Evolutionary conservation across 2,797 vertebrate genomes (phyloP), one percentile per base, ranked within the genome.

Genomic region (Catharus ustulatus): DNA sequence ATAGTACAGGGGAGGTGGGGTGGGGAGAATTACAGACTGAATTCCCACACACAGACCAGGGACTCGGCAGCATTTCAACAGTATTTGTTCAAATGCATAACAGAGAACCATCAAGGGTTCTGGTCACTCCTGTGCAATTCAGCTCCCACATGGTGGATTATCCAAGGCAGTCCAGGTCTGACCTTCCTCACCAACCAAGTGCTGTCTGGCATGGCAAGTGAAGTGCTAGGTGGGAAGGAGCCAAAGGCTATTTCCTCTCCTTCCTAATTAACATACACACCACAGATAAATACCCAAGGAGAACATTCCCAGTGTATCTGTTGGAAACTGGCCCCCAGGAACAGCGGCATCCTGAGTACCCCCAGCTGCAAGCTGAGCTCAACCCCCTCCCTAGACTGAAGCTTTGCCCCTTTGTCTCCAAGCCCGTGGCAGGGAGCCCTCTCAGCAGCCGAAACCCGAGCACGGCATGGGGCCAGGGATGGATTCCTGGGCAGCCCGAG

Each of bases 41-140:
- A 36, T 1, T 36, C 26, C 54, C 49, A 30, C 49, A 45, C 32
- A 15, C 10, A 24, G 38, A 68, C 27, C 78, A 38, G 16, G 23
- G 36, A 34, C 48, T 48, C 0, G 0, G 20, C 0, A 2, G 46
- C n/a, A 15, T 69, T 76, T 59, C 76, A 75, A 0, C 4, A 20
- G n/a, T 10, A 7, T 51, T 80, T 77, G 52, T 68, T 54, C 23
- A 36, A 63, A 30, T 2, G n/a, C 6, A 19, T 1, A 1, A 22
- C 51, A 55, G 36, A 87, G 71, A 83, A 36, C 12, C 68, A 32
- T 6, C 48, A 2, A 38, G 32, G 30, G 17, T 38, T 48, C 84
- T 48, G 72, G 52, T 36, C 58, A 32, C 13, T n/a, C 14, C 42
- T 21, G 17, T 29, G 42, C 34, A 29, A 23, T 13, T 77, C 87